These are phyloP conservation scores for Glyptemys insculpta DNA, from an alignment of 2,797 vertebrate genomes.

Conservation along the genomic window DNA sequence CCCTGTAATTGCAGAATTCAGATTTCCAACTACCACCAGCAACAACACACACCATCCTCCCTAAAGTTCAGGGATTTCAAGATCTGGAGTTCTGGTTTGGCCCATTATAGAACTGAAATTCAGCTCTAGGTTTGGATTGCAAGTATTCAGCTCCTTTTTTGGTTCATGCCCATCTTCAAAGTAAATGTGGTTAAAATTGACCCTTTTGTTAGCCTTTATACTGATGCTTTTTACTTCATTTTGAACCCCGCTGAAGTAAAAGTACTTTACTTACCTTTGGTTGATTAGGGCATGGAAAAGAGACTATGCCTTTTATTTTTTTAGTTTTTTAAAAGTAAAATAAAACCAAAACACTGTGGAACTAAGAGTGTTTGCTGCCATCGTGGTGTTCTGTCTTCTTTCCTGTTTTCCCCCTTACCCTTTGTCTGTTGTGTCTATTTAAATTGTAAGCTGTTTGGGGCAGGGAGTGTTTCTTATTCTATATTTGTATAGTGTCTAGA, in stretches of 20 bases:
- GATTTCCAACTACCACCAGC: neutral
- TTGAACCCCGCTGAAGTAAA: neutral
- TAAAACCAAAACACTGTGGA: neutral
- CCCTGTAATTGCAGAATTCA: neutral
- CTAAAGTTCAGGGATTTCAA: neutral
- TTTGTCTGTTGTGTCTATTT: neutral
- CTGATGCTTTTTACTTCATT: neutral
- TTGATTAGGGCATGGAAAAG: neutral
- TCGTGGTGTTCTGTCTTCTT: neutral
- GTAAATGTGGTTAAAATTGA: slow-evolving; percentile 14
- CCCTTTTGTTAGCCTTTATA: neutral
- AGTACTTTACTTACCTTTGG: neutral
- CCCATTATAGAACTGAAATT: neutral
- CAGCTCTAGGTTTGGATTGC: accelerated
- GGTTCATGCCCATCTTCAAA: neutral
- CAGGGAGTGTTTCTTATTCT: neutral
- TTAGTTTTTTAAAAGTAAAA: too few relatives aligned
- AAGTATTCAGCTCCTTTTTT: neutral
- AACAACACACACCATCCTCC: neutral
- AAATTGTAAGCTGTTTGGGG: neutral
- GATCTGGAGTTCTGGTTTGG: neutral
- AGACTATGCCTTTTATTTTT: neutral
- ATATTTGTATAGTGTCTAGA: neutral
- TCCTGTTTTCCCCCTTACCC: neutral
- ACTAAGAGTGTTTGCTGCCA: neutral